These are phyloP conservation scores for Panulirus ornatus DNA, from an alignment of 1,140 invertebrate genomes.

Conservation along the genomic window DNA sequence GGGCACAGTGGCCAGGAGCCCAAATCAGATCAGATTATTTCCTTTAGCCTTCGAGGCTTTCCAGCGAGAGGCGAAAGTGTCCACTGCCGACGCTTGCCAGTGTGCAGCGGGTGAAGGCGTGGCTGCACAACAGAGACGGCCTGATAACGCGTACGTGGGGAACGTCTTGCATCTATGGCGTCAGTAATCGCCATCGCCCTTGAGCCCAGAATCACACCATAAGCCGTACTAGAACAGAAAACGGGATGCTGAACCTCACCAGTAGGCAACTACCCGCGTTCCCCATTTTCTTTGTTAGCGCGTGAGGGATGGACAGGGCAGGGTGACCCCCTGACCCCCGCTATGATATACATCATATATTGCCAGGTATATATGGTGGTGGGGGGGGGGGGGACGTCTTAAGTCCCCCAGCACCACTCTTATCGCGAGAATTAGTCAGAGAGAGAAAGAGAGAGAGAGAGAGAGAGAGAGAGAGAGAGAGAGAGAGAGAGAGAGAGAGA, in stretches of 20 bases:
- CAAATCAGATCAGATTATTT: slow-evolving; percentile 7
- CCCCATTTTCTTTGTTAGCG: slow-evolving; percentile 15
- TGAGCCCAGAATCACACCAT: no score
- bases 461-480: slow-evolving; percentile 5
- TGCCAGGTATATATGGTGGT: slow-evolving; percentile 36
- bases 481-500: not conserved
- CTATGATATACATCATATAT: slow-evolving; percentile 53
- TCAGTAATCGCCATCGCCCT: no score
- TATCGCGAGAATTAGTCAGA: slow-evolving; percentile 33
- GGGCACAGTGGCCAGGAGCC: slow-evolving; percentile 4
- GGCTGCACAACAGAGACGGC: no score
- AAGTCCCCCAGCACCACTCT: not conserved
- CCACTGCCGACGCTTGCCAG: no score
- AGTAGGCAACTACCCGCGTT: not conserved
- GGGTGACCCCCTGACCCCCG: slow-evolving; percentile 28
- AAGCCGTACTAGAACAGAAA: no score
- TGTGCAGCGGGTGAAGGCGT: no score
- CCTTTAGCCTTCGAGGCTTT: not conserved
- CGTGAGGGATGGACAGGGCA: slow-evolving; percentile 7
- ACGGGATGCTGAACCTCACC: no score
- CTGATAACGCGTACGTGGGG: no score
- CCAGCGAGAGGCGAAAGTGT: no score
- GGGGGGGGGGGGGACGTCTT: not conserved
- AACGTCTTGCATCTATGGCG: no score
- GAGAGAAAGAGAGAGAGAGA: not conserved